These are phyloP conservation scores for Anser brachyrhynchus DNA, from an alignment of 2,113 vertebrate species.

Conservation along the genomic window DNA sequence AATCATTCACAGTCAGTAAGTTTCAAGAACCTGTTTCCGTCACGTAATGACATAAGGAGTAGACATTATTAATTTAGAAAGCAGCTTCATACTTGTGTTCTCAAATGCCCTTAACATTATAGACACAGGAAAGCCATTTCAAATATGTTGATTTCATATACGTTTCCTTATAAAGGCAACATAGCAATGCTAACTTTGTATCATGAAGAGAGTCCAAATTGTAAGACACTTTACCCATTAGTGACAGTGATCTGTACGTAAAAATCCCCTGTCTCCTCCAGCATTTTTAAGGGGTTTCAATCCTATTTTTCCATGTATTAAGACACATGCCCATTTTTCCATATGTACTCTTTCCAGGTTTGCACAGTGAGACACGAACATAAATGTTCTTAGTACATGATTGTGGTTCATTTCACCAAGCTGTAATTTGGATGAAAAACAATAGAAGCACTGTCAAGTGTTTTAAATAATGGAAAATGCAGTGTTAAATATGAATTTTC, in stretches of 20 bases:
- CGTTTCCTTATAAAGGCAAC: neutral
- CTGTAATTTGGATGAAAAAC: neutral
- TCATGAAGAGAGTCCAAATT: neutral
- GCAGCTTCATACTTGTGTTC: neutral
- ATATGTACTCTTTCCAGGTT: neutral
- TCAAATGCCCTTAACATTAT: neutral
- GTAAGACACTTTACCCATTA: neutral
- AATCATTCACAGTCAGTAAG: constrained; percentile 31
- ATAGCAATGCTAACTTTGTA: neutral
- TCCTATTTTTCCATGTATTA: neutral
- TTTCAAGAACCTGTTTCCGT: neutral
- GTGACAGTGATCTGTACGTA: neutral
- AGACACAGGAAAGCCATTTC: neutral
- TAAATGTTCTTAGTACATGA: neutral
- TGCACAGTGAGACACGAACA: neutral
- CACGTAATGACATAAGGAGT: neutral
- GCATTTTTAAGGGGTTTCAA: neutral
- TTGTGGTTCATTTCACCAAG: neutral
- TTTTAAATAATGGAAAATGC: neutral
- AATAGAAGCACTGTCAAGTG: neutral
- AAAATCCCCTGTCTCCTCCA: neutral
- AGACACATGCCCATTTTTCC: neutral
- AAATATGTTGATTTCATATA: neutral
- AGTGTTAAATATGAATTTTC: neutral
- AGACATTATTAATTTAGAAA: constrained; percentile 38